Evolutionary conservation across 2,797 vertebrate genomes (phyloP).

Genomic region (Anomalospiza imberbis): DNA sequence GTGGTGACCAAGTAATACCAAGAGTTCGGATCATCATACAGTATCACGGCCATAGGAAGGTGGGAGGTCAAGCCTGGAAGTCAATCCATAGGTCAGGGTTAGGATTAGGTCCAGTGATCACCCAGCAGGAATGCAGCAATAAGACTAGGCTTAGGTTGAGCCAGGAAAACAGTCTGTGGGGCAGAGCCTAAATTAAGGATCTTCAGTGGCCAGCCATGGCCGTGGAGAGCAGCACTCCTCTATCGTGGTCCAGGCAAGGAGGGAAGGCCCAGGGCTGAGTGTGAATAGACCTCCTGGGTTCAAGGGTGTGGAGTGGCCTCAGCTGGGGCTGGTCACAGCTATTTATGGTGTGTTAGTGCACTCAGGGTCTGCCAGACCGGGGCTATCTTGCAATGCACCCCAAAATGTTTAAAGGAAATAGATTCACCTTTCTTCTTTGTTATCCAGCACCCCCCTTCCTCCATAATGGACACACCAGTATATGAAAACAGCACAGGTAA

Average conservation of each 20-base stretch:
- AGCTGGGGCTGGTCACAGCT: neutral
- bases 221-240: rapidly evolving
- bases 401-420: neutral
- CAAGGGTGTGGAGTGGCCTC: neutral
- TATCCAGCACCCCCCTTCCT: rapidly evolving
- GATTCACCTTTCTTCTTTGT: neutral
- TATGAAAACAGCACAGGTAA: neutral
- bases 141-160: neutral
- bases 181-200: neutral
- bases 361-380: neutral
- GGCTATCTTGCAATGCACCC: neutral
- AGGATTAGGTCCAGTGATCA: neutral
- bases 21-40: neutral
- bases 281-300: neutral
- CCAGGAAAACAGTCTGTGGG: neutral
- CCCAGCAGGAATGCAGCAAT: neutral
- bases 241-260: neutral
- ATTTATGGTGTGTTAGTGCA: neutral
- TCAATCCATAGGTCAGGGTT: neutral
- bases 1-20: neutral
- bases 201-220: neutral
- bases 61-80: neutral
- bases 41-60: neutral
- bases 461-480: neutral
- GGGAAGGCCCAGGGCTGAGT: neutral